These are phyloP conservation scores for Dasyurus viverrinus DNA, from an alignment of 2,113 vertebrate species.

Conservation along the genomic window DNA sequence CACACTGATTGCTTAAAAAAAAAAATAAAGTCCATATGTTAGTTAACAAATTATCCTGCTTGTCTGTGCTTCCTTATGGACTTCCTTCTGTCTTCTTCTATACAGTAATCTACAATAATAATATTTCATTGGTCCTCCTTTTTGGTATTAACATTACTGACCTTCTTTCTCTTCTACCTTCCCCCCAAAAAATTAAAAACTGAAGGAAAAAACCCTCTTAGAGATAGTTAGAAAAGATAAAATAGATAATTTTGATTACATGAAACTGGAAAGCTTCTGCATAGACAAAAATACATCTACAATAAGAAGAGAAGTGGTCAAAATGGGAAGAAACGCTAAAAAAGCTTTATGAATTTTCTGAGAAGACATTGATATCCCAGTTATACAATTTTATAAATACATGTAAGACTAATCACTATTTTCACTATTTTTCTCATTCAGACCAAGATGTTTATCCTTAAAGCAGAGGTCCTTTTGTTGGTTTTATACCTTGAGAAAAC, in stretches of 20 bases:
- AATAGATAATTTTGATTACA: neutral
- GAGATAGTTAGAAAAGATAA: neutral
- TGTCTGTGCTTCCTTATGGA: neutral
- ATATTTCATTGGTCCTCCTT: neutral
- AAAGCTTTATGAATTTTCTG: neutral
- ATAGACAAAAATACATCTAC: neutral
- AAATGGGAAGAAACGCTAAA: neutral
- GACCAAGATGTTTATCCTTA: neutral
- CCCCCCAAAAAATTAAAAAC: neutral
- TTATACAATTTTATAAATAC: neutral
- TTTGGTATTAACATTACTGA: neutral
- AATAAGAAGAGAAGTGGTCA: neutral
- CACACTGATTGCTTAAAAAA: neutral
- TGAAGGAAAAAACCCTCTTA: neutral
- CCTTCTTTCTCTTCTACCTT: neutral
- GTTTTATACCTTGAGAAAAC: neutral
- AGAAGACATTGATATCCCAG: neutral
- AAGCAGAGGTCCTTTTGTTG: neutral
- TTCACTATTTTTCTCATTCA: neutral
- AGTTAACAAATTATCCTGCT: neutral
- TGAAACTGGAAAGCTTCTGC: neutral
- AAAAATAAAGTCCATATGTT: neutral
- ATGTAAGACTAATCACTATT: neutral
- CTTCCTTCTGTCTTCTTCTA: neutral
- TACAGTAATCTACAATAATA: neutral